phyloP scores from a whole-genome alignment of 2,113 vertebrate species.

The Gopherus flavomarginatus region DNA sequence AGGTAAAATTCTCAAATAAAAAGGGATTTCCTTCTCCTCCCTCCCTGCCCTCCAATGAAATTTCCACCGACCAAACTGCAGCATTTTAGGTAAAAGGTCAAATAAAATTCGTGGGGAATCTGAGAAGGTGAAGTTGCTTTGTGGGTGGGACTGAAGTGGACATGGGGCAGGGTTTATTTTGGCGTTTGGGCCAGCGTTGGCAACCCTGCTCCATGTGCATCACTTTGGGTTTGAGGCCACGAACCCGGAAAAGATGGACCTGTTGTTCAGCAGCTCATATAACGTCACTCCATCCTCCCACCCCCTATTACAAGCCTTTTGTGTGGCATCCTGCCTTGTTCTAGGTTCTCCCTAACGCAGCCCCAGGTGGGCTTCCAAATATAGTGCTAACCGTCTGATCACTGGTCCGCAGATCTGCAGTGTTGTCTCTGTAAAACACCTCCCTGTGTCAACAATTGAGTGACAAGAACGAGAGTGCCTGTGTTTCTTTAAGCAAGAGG shows the following conservation, averaged over 20 bases:
- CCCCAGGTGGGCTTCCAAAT: neutral
- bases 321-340: neutral
- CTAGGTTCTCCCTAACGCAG: neutral
- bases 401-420: neutral
- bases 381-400: neutral
- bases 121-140: neutral
- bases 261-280: neutral
- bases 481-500: neutral
- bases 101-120: neutral
- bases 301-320: no score
- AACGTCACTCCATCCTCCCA: neutral
- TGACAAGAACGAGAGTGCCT: neutral
- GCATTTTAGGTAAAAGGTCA: neutral
- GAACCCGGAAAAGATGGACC: neutral
- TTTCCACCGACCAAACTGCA: neutral
- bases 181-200: neutral
- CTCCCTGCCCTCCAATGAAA: neutral
- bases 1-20: neutral
- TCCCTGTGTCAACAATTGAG: neutral
- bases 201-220: neutral
- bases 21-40: neutral
- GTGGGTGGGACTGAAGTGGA: neutral
- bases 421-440: neutral
- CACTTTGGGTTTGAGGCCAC: neutral
- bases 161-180: neutral